Percentiles rank a stretch among this genome's conserved stretches.
Evolutionary conservation across 2,113 vertebrate species (phyloP).

Genomic region (Arothron firmamentum): DNA sequence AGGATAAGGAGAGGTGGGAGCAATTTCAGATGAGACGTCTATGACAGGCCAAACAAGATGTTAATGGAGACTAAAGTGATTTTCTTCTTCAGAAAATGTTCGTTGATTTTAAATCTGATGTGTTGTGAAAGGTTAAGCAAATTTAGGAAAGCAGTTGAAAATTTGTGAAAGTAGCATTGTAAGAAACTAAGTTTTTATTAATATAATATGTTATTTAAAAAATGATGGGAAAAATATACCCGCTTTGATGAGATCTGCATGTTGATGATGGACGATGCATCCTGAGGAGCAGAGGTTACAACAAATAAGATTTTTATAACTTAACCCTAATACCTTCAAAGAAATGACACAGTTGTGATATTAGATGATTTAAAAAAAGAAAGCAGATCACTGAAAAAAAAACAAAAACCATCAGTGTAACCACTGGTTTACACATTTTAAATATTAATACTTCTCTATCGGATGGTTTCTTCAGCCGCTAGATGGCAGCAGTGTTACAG

Average conservation of each 20-base stretch:
- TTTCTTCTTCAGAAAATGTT: too few species aligned
- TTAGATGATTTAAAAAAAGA: background rate
- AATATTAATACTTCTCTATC: too few species aligned
- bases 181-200: background rate
- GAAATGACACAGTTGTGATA: background rate
- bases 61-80: too few species aligned
- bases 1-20: conserved; percentile 1
- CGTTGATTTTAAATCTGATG: too few species aligned
- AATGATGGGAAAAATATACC: conserved; percentile 67
- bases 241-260: conserved; percentile 96
- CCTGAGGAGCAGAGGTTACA: conserved; percentile 69
- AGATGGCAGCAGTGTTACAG: background rate
- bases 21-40: background rate
- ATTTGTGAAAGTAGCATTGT: too few species aligned
- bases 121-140: too few species aligned
- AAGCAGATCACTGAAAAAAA: background rate
- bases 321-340: background rate
- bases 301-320: background rate
- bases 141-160: too few species aligned
- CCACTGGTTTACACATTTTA: background rate
- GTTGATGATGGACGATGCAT: conserved; percentile 83
- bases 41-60: background rate
- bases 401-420: too few species aligned
- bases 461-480: background rate
- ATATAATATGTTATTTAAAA: background rate